phyloP scores from a whole-genome alignment of 1,140 invertebrate species.

The Tetragnatha versicolor region DNA sequence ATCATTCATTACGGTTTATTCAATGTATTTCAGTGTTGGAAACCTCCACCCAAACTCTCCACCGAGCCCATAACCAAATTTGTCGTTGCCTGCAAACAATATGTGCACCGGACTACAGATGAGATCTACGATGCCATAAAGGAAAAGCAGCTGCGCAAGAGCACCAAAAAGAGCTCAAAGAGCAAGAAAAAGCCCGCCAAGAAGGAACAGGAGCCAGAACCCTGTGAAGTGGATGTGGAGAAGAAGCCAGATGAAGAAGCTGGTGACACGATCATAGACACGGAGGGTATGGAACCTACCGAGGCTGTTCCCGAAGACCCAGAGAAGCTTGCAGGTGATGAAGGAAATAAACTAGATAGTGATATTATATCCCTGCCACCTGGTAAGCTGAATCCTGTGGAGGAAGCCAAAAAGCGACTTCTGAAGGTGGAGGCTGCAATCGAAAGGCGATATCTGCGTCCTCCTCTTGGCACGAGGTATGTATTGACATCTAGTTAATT shows the following conservation, averaged over 20 bases:
- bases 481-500: no score
- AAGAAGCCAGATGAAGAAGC: constrained; percentile 43
- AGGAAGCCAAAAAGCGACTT: constrained; percentile 78
- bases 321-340: constrained; percentile 54
- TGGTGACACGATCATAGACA: background rate
- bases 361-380: constrained; percentile 23
- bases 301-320: constrained; percentile 18
- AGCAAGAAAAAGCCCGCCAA: constrained; percentile 33
- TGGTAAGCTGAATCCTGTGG: constrained; percentile 68
- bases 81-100: constrained; percentile 65
- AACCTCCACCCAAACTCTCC: constrained; percentile 72
- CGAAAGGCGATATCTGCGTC: constrained; percentile 90
- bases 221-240: constrained; percentile 24
- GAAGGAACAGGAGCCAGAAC: constrained; percentile 37
- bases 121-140: constrained; percentile 46
- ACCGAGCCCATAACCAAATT: constrained; percentile 69
- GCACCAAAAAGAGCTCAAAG: constrained; percentile 20
- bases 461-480: constrained; percentile 83
- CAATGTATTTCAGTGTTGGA: constrained; percentile 82
- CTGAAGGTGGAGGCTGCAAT: constrained; percentile 86
- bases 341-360: constrained; percentile 65
- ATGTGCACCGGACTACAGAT: constrained; percentile 15
- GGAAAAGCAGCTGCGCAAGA: constrained; percentile 20
- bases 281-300: background rate
- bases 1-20: background rate